Percentiles rank a stretch among this genome's conserved stretches.
Evolutionary conservation across 35 echinoderm and acorn worm genomes (phyloP).

Genomic region (Patiria miniata): DNA sequence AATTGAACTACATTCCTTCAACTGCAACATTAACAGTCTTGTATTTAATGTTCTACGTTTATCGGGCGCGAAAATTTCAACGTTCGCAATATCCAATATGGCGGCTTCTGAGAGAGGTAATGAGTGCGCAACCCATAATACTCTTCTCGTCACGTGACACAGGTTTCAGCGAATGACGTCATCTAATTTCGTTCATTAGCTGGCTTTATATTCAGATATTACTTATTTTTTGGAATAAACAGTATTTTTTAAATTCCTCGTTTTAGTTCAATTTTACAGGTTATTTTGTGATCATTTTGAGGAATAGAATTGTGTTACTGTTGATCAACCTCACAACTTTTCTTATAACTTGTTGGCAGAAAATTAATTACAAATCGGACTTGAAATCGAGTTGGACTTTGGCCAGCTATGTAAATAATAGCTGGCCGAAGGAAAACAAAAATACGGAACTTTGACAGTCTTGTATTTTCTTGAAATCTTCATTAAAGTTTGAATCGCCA

Average conservation of each 20-base stretch:
- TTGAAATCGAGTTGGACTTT: too few relatives aligned
- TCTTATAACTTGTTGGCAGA: too few relatives aligned
- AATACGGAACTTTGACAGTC: too few relatives aligned
- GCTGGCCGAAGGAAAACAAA: too few relatives aligned
- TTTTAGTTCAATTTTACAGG: neutral
- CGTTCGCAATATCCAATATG: conserved; percentile 68
- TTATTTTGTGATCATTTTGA: too few relatives aligned
- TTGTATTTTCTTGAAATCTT: too few relatives aligned
- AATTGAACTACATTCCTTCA: neutral
- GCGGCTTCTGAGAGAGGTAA: conserved; percentile 27
- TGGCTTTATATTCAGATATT: neutral
- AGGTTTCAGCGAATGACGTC: conserved; percentile 43
- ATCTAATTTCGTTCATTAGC: neutral
- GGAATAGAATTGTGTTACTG: too few relatives aligned
- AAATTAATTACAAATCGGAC: too few relatives aligned
- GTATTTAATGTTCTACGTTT: neutral
- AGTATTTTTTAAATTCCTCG: neutral
- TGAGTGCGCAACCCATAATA: conserved; percentile 68
- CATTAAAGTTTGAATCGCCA: too few relatives aligned
- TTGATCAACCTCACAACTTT: too few relatives aligned
- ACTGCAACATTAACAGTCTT: neutral
- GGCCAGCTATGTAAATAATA: too few relatives aligned
- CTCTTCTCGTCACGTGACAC: conserved; percentile 55
- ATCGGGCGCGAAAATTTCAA: conserved; percentile 58
- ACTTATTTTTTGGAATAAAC: neutral